Evolutionary conservation across 2,797 vertebrate genomes (phyloP), one percentile per base, ranked within the genome.

Genomic region (Merluccius polli): DNA sequence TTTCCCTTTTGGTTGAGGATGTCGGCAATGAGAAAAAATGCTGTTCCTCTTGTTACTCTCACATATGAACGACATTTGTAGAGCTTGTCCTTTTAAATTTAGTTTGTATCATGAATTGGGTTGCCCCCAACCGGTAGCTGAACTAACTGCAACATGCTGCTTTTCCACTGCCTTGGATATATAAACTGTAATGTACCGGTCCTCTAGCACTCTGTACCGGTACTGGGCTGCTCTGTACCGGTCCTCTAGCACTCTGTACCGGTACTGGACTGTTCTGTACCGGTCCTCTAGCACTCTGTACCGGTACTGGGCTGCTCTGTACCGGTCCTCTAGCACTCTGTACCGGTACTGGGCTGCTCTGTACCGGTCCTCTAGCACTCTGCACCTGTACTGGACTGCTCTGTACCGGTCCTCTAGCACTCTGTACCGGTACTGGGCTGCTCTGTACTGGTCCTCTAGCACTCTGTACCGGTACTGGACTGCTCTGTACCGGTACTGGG

Each of bases 101-200:
- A 65, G 59, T 65, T 65, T 12, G 9, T 27, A 24, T 4, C 24
- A 65, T 65, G 24, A 65, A 65, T 65, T 59, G 24, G 59, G 59
- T 65, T 3, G 6, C 32, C 21, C 18, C n/a, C 69, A 24, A 18
- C 5, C 36, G 69, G 31, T 32, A n/a, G 18, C 69, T 70, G 8
- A 12, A 71, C 32, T 71, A 71, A 36, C 69, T 71, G 69, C 59
- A 65, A 11, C 27, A 59, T 59, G 59, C 59, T 65, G 59, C 59
- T 27, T 65, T 65, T 65, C 59, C 59, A 27, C 24, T 65, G 59
- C 9, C 24, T 27, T 65, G 59, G 59, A 65, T 65, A 27, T 65
- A 24, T 65, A 0, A 24, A 27, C 24, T 27, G n/a, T n/a, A 59
- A 8, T 9, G n/a, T 12, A 12, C 24, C 24, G 24, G n/a, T 7